Conservation (phyloP, 1,140 invertebrate species). For the Maconellicoccus hirsutus region DNA sequence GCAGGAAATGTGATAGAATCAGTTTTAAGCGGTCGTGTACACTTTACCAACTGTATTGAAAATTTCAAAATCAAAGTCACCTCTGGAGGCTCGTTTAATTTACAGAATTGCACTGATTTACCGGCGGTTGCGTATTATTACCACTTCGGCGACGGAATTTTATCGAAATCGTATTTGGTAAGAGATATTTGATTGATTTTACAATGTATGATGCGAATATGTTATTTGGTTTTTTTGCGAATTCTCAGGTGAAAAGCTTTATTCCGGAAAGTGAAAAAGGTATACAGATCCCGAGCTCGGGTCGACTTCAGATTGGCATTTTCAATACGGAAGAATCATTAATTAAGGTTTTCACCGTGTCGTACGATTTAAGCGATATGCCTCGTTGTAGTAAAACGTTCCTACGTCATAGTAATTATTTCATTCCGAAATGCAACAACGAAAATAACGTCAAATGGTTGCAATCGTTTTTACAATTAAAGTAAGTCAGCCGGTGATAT, state of each 20-base stretch:
- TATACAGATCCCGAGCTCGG: background rate
- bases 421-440: background rate
- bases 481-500: no score
- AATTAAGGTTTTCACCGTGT: background rate
- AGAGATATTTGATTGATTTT: background rate
- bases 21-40: conserved; percentile 4
- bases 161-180: conserved; percentile 12
- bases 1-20: conserved; percentile 13
- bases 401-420: conserved; percentile 17
- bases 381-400: conserved; percentile 6
- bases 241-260: conserved; percentile 6
- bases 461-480: conserved; percentile 3
- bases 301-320: background rate
- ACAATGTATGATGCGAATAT: background rate
- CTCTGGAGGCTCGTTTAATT: background rate
- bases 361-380: conserved; percentile 17
- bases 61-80: conserved; percentile 16
- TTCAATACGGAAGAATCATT: conserved; percentile 11
- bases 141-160: conserved; percentile 6
- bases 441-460: conserved; percentile 4
- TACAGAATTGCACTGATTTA: background rate
- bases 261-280: conserved; percentile 8
- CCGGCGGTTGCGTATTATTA: conserved; percentile 1
- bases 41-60: background rate
- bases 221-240: background rate